Percentiles rank a stretch among this genome's conserved stretches.
These are phyloP conservation scores for Lamproptera curius DNA, from an alignment of 2,888 invertebrate species.

Conservation along the genomic window DNA sequence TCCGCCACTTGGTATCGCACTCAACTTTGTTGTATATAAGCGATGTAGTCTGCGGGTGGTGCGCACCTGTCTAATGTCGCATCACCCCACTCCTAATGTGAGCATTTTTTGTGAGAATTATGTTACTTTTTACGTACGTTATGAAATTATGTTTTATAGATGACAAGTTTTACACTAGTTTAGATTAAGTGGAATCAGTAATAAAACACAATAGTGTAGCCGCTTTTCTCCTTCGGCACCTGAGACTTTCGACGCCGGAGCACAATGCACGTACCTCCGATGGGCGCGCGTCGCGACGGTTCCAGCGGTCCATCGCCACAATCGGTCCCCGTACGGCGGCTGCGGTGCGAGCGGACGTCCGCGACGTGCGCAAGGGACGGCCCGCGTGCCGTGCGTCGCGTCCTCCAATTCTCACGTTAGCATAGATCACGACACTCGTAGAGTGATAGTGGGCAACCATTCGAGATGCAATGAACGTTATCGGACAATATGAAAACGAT, in stretches of 20 bases:
- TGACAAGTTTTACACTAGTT: constrained; percentile 75
- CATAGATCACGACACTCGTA: constrained; percentile 74
- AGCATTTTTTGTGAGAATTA: constrained; percentile 76
- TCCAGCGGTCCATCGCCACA: not conserved
- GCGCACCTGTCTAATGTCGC: constrained; percentile 47
- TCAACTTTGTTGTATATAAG: constrained; percentile 72
- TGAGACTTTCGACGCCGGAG: constrained; percentile 63
- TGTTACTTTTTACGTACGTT: constrained; percentile 73
- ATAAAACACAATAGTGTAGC: constrained; percentile 78
- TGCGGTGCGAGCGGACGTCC: constrained; percentile 18
- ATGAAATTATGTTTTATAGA: constrained; percentile 66
- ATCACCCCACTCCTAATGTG: constrained; percentile 70
- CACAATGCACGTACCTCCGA: constrained; percentile 42
- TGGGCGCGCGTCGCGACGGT: constrained; percentile 26
- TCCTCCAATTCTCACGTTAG: constrained; percentile 53
- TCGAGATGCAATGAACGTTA: constrained; percentile 69
- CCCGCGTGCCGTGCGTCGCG: constrained; percentile 29
- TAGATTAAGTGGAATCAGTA: constrained; percentile 77
- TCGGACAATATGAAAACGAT: constrained; percentile 74
- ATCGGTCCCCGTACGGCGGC: constrained; percentile 2
- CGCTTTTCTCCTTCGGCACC: constrained; percentile 75
- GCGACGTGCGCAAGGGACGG: constrained; percentile 27
- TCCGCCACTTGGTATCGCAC: constrained; percentile 50
- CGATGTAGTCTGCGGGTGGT: constrained; percentile 51
- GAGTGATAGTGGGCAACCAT: constrained; percentile 67